These are phyloP conservation scores for Stegodyphus mimosarum DNA, from an alignment of 1,140 invertebrate genomes.

Conservation along the genomic window DNA sequence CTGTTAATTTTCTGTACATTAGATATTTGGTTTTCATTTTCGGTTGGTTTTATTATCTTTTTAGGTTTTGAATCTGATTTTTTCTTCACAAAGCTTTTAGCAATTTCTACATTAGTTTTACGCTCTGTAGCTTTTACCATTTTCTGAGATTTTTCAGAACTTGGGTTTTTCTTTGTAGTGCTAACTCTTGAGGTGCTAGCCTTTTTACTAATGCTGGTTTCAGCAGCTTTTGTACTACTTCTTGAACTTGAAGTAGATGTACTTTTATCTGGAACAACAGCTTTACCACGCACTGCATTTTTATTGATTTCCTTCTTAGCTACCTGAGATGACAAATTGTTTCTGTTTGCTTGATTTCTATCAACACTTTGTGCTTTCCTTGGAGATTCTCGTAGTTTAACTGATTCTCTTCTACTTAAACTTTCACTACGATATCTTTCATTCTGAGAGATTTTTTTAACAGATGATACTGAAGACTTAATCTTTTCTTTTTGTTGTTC, in stretches of 20 bases:
- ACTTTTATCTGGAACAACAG: too few relatives aligned
- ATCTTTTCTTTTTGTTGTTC: constrained; percentile 14
- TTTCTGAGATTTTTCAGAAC: too few relatives aligned
- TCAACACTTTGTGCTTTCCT: constrained; percentile 40
- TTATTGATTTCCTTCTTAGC: background rate
- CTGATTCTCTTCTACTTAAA: constrained; percentile 9
- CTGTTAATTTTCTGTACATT: background rate
- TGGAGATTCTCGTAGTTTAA: constrained; percentile 19
- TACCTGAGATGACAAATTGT: too few relatives aligned
- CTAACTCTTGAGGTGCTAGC: background rate
- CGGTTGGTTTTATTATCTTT: background rate
- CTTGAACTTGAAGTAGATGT: background rate
- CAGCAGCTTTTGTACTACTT: background rate
- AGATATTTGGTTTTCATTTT: background rate
- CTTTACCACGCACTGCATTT: too few relatives aligned
- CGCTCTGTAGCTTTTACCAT: too few relatives aligned
- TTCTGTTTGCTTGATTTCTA: background rate
- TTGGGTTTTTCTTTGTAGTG: background rate
- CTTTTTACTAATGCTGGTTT: background rate
- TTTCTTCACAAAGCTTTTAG: constrained; percentile 53
- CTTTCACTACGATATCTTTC: constrained; percentile 23
- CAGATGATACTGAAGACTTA: background rate
- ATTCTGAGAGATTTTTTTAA: constrained; percentile 3
- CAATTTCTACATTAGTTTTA: constrained; percentile 35
- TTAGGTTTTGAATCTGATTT: background rate